These are phyloP conservation scores for Noctua janthina DNA, from an alignment of 2,888 invertebrate species.

Conservation along the genomic window DNA sequence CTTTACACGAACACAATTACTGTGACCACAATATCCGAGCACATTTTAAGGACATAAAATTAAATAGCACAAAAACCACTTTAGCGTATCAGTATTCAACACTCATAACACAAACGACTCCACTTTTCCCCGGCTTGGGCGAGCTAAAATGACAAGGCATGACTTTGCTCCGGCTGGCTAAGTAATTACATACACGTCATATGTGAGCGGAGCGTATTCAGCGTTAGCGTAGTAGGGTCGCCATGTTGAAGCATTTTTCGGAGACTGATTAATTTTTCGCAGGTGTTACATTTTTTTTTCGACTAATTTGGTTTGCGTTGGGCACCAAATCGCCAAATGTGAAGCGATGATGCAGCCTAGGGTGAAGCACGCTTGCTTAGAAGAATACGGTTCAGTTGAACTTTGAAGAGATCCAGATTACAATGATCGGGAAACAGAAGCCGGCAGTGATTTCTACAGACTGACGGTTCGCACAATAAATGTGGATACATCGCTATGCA, in stretches of 20 bases:
- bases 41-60: constrained; percentile 63
- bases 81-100: constrained; percentile 72
- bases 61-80: constrained; percentile 69
- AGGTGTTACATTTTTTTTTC: not conserved
- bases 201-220: constrained; percentile 77
- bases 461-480: no score
- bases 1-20: constrained; percentile 39
- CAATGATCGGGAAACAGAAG: not conserved
- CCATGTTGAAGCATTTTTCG: constrained; percentile 55
- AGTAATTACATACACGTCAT: constrained; percentile 89
- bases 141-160: constrained; percentile 88
- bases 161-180: constrained; percentile 84
- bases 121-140: constrained; percentile 70
- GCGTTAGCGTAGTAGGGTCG: constrained; percentile 66
- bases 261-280: constrained; percentile 32
- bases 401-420: not conserved
- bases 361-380: not conserved
- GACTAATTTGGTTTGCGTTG: not conserved
- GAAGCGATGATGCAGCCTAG: not conserved
- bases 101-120: constrained; percentile 74
- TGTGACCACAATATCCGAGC: constrained; percentile 49
- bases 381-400: not conserved
- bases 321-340: not conserved
- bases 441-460: not conserved
- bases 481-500: not conserved